A percentile compares a stretch with the other conserved stretches of the same genome.
These are phyloP conservation scores for Eurosta solidaginis DNA, from an alignment of 1,140 invertebrate genomes.

Conservation along the genomic window DNA sequence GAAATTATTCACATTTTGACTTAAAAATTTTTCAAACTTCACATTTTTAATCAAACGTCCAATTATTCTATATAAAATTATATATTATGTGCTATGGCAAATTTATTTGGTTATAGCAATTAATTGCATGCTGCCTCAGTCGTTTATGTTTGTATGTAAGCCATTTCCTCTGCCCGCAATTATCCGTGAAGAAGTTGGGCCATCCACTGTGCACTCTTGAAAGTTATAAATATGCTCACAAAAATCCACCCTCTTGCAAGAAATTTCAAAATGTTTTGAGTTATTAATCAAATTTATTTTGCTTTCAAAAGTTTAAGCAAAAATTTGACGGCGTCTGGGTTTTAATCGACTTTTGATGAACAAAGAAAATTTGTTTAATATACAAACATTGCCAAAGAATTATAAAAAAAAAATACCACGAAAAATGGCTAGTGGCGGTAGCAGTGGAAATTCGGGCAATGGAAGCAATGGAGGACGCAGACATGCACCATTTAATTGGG, in stretches of 20 bases:
- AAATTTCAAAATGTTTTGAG: constrained; percentile 16
- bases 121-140: background rate
- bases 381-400: background rate
- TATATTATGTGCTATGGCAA: too few relatives aligned
- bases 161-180: constrained; percentile 23
- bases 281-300: background rate
- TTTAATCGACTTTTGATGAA: background rate
- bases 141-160: background rate
- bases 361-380: constrained; percentile 11
- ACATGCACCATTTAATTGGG: constrained; percentile 3
- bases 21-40: background rate
- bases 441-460: constrained; percentile 13
- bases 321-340: background rate
- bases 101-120: too few relatives aligned
- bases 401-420: background rate
- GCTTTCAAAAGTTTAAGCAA: background rate
- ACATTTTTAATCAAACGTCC: background rate
- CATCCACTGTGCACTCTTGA: background rate
- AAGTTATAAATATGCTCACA: background rate
- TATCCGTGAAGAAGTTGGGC: background rate
- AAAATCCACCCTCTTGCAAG: background rate
- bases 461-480: constrained; percentile 6
- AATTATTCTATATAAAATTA: too few relatives aligned
- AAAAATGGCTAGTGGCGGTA: constrained; percentile 31
- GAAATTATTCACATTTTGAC: background rate